phyloP scores from a whole-genome alignment of 2,888 invertebrate genomes.

The Campopleginae sp. region DNA sequence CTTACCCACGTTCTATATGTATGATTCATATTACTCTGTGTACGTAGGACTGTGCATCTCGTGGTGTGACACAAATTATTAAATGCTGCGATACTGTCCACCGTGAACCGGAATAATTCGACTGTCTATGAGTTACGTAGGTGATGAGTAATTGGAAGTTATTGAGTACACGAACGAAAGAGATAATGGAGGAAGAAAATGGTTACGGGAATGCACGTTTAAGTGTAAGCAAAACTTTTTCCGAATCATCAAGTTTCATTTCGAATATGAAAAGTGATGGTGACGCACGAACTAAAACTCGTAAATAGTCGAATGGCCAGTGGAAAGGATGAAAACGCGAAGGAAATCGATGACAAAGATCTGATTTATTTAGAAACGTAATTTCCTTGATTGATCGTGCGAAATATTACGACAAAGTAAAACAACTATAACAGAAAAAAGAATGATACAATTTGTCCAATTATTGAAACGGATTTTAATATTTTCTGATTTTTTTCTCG shows the following conservation, averaged over 20 bases:
- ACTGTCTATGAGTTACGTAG: slow-evolving; percentile 44
- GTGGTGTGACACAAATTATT: slow-evolving; percentile 51
- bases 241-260: neutral
- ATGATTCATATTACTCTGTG: slow-evolving; percentile 14
- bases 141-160: slow-evolving; percentile 31
- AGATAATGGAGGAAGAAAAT: slow-evolving; percentile 27
- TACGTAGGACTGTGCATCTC: slow-evolving; percentile 13
- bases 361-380: neutral
- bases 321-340: neutral
- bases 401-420: neutral
- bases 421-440: neutral
- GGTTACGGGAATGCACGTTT: slow-evolving; percentile 32
- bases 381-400: neutral
- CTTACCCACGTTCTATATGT: neutral
- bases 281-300: neutral
- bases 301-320: neutral
- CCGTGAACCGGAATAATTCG: slow-evolving; percentile 56
- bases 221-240: neutral
- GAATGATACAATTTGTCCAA: neutral
- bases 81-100: slow-evolving; percentile 55
- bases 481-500: neutral
- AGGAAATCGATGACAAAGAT: neutral
- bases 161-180: slow-evolving; percentile 47
- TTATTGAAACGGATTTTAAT: neutral
- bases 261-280: neutral